These are phyloP conservation scores for Ylistrum balloti DNA, from an alignment of 1,140 invertebrate species.

Conservation along the genomic window DNA sequence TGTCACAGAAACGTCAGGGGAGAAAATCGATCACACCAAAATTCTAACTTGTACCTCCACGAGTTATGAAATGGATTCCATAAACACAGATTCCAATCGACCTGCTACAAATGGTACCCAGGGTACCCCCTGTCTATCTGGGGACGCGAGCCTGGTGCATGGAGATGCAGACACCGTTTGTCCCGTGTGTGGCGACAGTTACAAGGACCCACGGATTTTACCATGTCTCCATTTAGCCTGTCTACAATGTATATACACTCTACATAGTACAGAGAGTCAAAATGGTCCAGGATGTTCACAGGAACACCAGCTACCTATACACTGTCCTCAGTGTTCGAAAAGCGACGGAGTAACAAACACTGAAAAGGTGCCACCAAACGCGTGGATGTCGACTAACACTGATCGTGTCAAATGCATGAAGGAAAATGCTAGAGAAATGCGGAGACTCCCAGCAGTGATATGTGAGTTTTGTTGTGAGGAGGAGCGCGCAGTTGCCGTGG, in stretches of 20 bases:
- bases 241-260: background rate
- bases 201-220: background rate
- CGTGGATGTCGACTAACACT: background rate
- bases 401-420: background rate
- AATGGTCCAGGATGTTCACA: background rate
- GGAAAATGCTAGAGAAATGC: background rate
- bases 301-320: background rate
- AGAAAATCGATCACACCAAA: background rate
- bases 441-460: background rate
- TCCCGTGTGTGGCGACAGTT: constrained; percentile 12
- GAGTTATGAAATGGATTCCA: background rate
- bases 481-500: constrained; percentile 23
- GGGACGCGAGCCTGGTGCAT: background rate
- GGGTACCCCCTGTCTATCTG: background rate
- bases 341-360: background rate
- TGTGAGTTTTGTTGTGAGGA: background rate
- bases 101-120: background rate
- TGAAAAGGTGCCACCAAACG: background rate
- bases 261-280: too few species aligned
- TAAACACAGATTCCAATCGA: background rate
- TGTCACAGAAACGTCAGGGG: background rate
- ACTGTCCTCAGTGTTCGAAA: background rate
- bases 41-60: background rate
- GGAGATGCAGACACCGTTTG: background rate
- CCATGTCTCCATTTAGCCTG: background rate